Conservation (phyloP, 2,113 vertebrate species). For the Zapornia atra region DNA sequence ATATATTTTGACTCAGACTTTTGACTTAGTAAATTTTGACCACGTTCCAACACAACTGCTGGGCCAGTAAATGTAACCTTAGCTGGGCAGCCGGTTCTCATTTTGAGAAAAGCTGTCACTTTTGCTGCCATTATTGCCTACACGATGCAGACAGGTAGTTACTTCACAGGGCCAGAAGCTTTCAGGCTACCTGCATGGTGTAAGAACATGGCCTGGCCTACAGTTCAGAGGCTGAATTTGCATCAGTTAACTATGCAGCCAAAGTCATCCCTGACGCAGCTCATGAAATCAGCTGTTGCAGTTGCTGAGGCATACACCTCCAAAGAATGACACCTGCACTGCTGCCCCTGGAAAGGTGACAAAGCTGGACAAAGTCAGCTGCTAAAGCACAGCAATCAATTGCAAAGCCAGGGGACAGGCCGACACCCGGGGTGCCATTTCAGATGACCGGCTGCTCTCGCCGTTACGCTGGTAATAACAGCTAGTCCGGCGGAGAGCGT, state of each 20-base stretch:
- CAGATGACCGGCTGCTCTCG: neutral
- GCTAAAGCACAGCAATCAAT: fast-evolving
- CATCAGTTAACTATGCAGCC: fast-evolving
- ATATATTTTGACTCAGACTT: neutral
- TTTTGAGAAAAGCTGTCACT: neutral
- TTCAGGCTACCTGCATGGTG: neutral
- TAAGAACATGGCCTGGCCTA: too few relatives aligned
- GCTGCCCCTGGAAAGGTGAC: neutral
- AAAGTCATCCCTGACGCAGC: neutral
- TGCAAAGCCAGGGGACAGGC: neutral
- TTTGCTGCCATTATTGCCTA: neutral
- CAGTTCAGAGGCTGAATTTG: neutral
- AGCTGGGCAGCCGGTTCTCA: neutral
- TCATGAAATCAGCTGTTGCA: neutral
- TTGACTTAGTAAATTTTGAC: neutral
- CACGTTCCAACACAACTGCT: neutral
- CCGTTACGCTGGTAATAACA: fast-evolving
- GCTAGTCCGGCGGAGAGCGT: too few relatives aligned
- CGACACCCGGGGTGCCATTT: neutral
- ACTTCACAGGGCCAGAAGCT: neutral
- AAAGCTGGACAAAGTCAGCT: neutral
- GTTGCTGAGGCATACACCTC: neutral
- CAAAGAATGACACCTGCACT: neutral
- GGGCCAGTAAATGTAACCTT: neutral
- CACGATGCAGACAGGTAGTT: neutral